phyloP scores from a whole-genome alignment of 1,140 invertebrate genomes.

The Heliconius melpomene region DNA sequence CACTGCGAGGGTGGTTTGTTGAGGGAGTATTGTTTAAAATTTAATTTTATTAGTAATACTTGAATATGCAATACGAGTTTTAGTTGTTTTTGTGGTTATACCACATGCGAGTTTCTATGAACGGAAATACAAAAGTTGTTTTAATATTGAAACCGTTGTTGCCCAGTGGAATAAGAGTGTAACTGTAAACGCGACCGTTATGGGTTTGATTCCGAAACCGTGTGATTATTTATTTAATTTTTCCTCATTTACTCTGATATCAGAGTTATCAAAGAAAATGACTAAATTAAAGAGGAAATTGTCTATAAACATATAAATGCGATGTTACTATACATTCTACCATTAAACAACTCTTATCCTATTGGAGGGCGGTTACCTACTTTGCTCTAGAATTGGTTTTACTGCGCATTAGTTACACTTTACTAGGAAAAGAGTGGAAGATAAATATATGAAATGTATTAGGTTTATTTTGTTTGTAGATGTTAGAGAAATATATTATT shows the following conservation, averaged over 20 bases:
- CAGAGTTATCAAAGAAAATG: too few relatives aligned
- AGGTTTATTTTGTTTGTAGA: background rate
- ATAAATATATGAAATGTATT: background rate
- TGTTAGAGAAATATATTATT: background rate
- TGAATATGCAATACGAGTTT: background rate
- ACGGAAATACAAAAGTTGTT: too few relatives aligned
- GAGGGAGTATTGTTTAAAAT: background rate
- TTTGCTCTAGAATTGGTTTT: constrained; percentile 2
- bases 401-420: background rate
- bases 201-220: too few relatives aligned
- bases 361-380: background rate
- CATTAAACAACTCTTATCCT: background rate
- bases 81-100: background rate
- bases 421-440: background rate
- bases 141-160: too few relatives aligned
- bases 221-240: too few relatives aligned
- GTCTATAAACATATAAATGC: background rate
- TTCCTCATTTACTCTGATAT: too few relatives aligned
- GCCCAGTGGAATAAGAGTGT: too few relatives aligned
- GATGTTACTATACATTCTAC: background rate
- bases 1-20: background rate
- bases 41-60: background rate
- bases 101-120: too few relatives aligned
- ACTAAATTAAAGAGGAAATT: background rate
- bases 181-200: too few relatives aligned